Percentiles rank a stretch among this genome's conserved stretches.
Evolutionary conservation across 2,888 invertebrate genomes (phyloP).

Genomic region (Octodonta nipae): DNA sequence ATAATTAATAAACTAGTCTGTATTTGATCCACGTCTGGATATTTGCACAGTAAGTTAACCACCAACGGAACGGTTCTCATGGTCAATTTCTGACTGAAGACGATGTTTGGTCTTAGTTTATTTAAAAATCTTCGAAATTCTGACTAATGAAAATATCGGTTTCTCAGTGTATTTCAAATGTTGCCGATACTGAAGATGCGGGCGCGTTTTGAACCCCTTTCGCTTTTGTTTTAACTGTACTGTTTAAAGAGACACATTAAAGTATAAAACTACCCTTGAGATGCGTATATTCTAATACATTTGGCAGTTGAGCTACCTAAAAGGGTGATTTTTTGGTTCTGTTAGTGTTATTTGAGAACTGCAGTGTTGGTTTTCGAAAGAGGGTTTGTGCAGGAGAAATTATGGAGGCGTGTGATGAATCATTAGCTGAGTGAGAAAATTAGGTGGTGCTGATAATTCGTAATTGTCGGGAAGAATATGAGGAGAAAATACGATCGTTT

Average conservation of each 20-base stretch:
- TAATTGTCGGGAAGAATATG: constrained; percentile 3
- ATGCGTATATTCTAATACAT: constrained; percentile 33
- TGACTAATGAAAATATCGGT: too few relatives aligned
- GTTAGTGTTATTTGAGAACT: constrained; percentile 21
- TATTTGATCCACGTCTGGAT: too few relatives aligned
- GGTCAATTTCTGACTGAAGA: too few relatives aligned
- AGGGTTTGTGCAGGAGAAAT: too few relatives aligned
- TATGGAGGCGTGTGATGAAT: constrained; percentile 9
- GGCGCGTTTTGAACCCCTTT: constrained; percentile 25
- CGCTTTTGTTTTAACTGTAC: constrained; percentile 29
- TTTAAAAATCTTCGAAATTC: too few relatives aligned
- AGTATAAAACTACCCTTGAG: constrained; percentile 31
- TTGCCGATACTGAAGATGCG: constrained; percentile 22
- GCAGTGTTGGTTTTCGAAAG: constrained; percentile 8
- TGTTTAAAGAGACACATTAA: constrained; percentile 32
- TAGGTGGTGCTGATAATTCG: constrained; percentile 11
- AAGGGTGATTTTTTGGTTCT: constrained; percentile 24
- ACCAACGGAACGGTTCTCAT: too few relatives aligned
- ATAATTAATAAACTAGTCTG: too few relatives aligned
- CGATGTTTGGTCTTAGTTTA: too few relatives aligned
- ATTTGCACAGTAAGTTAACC: too few relatives aligned
- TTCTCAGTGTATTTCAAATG: too few relatives aligned
- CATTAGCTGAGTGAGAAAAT: constrained; percentile 10
- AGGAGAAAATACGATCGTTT: too few relatives aligned
- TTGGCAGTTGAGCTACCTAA: constrained; percentile 21